phyloP scores from a whole-genome alignment of 2,888 invertebrate species.

The Orthosia cruda region DNA sequence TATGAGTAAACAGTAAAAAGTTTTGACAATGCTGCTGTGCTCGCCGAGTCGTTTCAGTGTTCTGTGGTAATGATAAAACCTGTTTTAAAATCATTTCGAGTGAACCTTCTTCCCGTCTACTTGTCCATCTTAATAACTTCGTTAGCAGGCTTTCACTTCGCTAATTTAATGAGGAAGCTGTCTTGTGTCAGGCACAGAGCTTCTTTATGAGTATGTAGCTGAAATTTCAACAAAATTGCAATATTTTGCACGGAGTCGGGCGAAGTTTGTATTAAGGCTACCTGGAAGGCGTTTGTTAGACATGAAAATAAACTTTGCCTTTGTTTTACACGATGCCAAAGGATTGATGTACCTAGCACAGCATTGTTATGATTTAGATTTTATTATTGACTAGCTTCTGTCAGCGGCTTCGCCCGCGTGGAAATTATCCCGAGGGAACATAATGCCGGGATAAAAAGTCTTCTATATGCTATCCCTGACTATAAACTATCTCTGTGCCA shows the following conservation, averaged over 20 bases:
- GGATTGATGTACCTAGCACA: background rate
- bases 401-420: too few species aligned
- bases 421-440: too few species aligned
- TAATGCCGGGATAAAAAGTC: too few species aligned
- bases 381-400: too few species aligned
- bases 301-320: background rate
- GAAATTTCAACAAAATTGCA: slow-evolving; percentile 42
- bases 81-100: background rate
- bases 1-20: too few species aligned
- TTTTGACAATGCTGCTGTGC: too few species aligned
- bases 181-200: slow-evolving; percentile 53
- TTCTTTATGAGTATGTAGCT: slow-evolving; percentile 47
- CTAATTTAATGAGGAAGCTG: slow-evolving; percentile 78
- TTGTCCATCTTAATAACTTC: slow-evolving; percentile 74
- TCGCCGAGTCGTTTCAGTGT: too few species aligned
- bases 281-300: background rate
- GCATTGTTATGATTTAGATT: too few species aligned
- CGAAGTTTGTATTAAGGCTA: slow-evolving; percentile 13
- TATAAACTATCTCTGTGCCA: too few species aligned
- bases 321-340: background rate
- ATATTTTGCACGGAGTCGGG: slow-evolving; percentile 28
- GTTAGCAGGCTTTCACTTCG: slow-evolving; percentile 76
- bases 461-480: too few species aligned
- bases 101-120: slow-evolving; percentile 30
- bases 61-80: too few species aligned